A percentile compares a stretch with the other conserved stretches of the same genome.
Evolutionary conservation across 2,113 vertebrate genomes (phyloP).

Genomic region (Gorilla gorilla): DNA sequence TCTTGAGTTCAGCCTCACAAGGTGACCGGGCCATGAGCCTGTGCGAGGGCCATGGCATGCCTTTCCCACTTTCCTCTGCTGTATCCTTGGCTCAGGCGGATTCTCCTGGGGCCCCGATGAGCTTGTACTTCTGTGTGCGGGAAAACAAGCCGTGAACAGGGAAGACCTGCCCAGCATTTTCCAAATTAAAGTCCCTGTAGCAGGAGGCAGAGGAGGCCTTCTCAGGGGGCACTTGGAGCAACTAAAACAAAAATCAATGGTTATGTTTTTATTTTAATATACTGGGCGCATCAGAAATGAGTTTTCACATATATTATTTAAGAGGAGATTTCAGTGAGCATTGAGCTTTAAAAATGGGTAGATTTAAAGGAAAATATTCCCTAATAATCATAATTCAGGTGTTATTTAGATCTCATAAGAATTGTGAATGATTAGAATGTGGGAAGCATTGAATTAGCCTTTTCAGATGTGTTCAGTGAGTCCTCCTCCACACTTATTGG

Average conservation of each 20-base stretch:
- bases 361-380: neutral
- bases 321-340: neutral
- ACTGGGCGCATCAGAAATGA: neutral
- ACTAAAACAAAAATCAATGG: accelerated
- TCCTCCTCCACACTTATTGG: neutral
- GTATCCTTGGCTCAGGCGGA: accelerated
- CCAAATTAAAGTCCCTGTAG: accelerated
- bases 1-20: neutral
- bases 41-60: neutral
- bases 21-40: neutral
- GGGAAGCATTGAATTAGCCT: accelerated
- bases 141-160: neutral
- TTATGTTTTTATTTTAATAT: neutral
- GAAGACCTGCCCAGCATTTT: neutral
- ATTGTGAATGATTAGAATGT: accelerated
- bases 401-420: neutral
- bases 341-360: neutral
- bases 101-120: neutral
- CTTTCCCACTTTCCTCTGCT: accelerated
- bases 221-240: accelerated
- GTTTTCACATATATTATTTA: neutral
- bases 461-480: accelerated
- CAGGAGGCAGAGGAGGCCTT: accelerated
- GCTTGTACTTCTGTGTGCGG: no score
- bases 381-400: neutral